Conservation (phyloP, 2,113 vertebrate genomes). For the Castor canadensis region DNA sequence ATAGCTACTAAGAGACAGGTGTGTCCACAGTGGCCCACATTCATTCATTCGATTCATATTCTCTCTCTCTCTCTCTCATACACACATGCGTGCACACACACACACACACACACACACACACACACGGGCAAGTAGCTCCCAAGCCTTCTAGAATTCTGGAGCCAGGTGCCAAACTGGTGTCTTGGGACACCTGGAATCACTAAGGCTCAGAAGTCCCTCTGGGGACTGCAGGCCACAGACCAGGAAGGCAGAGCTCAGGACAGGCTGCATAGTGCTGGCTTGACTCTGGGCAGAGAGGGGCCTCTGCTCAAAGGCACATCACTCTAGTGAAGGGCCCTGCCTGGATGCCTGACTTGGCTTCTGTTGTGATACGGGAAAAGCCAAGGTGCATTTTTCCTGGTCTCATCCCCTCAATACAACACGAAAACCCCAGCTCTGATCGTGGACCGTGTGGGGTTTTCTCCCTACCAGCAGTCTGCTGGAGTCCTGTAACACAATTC, state of each 20-base stretch:
- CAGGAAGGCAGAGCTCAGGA: not conserved
- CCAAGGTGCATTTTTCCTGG: not conserved
- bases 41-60: too few relatives aligned
- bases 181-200: not conserved
- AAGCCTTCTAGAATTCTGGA: not conserved
- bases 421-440: too few relatives aligned
- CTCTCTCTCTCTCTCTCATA: not conserved
- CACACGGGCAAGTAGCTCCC: not conserved
- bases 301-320: too few relatives aligned
- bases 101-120: not conserved
- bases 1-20: not conserved
- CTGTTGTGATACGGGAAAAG: not conserved
- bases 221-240: not conserved
- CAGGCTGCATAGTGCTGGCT: accelerated
- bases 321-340: too few relatives aligned
- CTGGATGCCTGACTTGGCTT: too few relatives aligned
- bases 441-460: not conserved
- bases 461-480: not conserved
- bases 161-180: not conserved
- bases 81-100: too few relatives aligned
- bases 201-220: not conserved
- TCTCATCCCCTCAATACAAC: not conserved
- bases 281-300: not conserved
- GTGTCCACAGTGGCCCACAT: not conserved
- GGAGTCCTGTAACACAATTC: not conserved